These are phyloP conservation scores for Nixonia krombeini DNA, from an alignment of 1,140 invertebrate genomes.

Conservation along the genomic window DNA sequence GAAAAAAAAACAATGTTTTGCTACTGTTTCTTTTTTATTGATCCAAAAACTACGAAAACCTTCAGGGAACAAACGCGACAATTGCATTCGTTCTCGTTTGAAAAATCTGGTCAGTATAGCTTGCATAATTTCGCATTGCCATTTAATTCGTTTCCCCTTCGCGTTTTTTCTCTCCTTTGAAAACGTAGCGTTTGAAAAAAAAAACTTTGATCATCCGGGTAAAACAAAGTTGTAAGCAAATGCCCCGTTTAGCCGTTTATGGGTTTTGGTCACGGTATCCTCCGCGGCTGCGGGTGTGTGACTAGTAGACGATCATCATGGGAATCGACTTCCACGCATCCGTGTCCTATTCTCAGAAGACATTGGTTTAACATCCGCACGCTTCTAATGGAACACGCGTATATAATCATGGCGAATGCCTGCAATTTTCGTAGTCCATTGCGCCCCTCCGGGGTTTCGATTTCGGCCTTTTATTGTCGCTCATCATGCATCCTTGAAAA, in stretches of 20 bases:
- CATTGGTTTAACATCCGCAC: constrained; percentile 36
- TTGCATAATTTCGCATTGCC: too few relatives aligned
- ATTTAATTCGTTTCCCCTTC: too few relatives aligned
- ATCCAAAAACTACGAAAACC: too few relatives aligned
- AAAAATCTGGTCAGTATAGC: too few relatives aligned
- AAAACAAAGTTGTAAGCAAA: constrained; percentile 26
- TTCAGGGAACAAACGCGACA: too few relatives aligned
- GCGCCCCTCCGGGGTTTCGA: background rate
- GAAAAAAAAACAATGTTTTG: too few relatives aligned
- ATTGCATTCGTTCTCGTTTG: too few relatives aligned
- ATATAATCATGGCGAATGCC: constrained; percentile 32
- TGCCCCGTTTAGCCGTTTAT: constrained; percentile 24
- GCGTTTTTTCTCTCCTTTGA: too few relatives aligned
- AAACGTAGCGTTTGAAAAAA: background rate
- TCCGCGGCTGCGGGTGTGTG: too few relatives aligned
- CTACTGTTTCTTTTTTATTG: too few relatives aligned
- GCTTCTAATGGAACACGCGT: constrained; percentile 21
- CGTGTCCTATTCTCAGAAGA: constrained; percentile 37
- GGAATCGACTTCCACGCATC: constrained; percentile 41
- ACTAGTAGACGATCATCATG: constrained; percentile 31
- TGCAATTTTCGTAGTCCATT: constrained; percentile 33
- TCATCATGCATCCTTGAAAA: constrained; percentile 29
- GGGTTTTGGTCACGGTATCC: constrained; percentile 34
- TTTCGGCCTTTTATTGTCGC: constrained; percentile 29
- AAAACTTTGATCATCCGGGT: constrained; percentile 3